These are phyloP conservation scores for Chaitophorus viminalis DNA, from an alignment of 2,888 invertebrate species.

Conservation along the genomic window DNA sequence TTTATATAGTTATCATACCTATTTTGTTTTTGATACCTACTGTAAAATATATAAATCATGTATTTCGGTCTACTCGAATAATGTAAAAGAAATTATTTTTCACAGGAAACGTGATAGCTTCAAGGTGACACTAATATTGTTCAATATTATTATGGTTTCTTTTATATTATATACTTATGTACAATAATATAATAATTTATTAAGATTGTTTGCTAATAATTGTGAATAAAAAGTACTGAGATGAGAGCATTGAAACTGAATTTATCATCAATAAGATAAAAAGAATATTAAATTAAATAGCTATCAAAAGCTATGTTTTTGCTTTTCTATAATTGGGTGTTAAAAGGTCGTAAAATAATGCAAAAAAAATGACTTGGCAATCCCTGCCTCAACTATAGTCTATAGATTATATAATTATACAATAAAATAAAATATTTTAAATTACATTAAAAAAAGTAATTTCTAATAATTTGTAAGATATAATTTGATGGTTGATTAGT, in stretches of 20 bases:
- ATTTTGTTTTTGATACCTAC: neutral
- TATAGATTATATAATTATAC: too few relatives aligned
- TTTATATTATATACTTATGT: neutral
- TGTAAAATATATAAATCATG: neutral
- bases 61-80: neutral
- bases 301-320: neutral
- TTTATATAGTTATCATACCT: neutral
- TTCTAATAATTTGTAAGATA: too few relatives aligned
- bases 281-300: neutral
- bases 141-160: neutral
- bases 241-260: neutral
- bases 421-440: too few relatives aligned
- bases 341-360: too few relatives aligned
- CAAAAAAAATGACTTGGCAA: too few relatives aligned
- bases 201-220: neutral
- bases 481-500: too few relatives aligned
- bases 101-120: conserved; percentile 23
- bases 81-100: neutral
- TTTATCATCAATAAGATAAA: neutral
- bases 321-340: neutral
- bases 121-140: conserved; percentile 5
- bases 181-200: neutral
- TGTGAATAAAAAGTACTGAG: neutral
- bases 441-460: too few relatives aligned
- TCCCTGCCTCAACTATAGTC: too few relatives aligned